Evolutionary conservation across 2,888 invertebrate genomes (phyloP).

Genomic region (Rutpela maculata): DNA sequence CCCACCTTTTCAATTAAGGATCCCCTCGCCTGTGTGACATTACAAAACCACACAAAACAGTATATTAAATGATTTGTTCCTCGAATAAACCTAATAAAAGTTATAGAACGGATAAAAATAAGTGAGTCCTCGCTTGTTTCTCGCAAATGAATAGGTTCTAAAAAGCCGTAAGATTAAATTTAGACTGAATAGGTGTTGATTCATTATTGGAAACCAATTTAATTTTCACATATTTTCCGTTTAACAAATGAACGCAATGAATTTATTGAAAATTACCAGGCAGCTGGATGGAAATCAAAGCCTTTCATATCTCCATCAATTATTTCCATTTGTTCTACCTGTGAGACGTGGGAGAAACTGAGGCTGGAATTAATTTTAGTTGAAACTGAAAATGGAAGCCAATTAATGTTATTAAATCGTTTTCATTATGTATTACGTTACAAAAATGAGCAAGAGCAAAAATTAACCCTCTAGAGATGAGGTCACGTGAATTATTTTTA

Average conservation of each 20-base stretch:
- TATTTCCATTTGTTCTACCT: constrained; percentile 35
- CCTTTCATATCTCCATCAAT: constrained; percentile 33
- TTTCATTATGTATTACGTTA: constrained; percentile 21
- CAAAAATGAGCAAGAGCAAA: constrained; percentile 2
- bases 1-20: too few relatives aligned
- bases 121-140: background rate
- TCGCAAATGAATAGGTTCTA: constrained; percentile 3
- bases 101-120: background rate
- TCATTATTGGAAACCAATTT: constrained; percentile 37
- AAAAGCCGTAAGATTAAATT: constrained; percentile 20
- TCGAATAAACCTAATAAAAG: background rate
- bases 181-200: constrained; percentile 40
- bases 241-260: constrained; percentile 36
- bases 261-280: constrained; percentile 33
- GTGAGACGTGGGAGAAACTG: constrained; percentile 19
- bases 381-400: constrained; percentile 20
- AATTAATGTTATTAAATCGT: constrained; percentile 37
- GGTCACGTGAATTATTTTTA: background rate
- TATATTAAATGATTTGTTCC: background rate
- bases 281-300: constrained; percentile 33
- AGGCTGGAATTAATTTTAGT: constrained; percentile 15
- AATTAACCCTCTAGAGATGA: background rate
- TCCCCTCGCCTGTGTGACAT: background rate
- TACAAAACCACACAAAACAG: background rate
- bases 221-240: constrained; percentile 36